Evolutionary conservation across 2,888 invertebrate genomes (phyloP), one percentile per base, ranked within the genome.

Genomic region (Leptinotarsa tumamoca): DNA sequence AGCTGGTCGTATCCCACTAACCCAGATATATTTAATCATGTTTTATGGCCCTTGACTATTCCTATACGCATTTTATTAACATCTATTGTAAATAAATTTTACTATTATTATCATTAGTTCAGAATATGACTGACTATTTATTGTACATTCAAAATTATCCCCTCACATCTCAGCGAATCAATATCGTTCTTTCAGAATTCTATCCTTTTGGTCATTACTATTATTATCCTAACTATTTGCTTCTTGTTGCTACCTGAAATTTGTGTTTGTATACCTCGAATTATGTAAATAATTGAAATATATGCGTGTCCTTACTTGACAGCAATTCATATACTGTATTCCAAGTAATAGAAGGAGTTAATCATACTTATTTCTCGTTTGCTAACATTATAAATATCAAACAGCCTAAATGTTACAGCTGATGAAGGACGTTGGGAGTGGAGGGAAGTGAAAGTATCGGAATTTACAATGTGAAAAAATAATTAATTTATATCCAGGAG

Each of bases 381-480:
- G 15, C 2, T 27, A 3, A 13, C 63, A n/a, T 23, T 27, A 63
- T 63, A 10, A 63, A 43, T 63, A 43, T 63, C n/a, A 27, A 63
- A 27, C 63, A 63, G 33, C 63, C 63, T n/a, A 63, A 63, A 63
- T 63, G 63, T 33, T 63, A n/a, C 27, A 63, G 17, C 63, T 33
- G n/a, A 4, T 63, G 63, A 63, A 63, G 63, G 63, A 63, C 63
- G 17, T n/a, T 33, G 33, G 63, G 63, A 63, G 63, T 63, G 43
- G 27, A 63, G 43, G 63, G 33, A 63, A 63, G 63, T 63, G 63
- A 63, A 63, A 63, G 63, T 27, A 15, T 63, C n/a, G 63, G 63
- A 63, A 63, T 63, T 43, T 33, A 27, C 33, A 63, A 43, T 58
- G 15, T 58, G 23, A 4, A 58, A 63, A 63, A 61, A 61, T 23